phyloP scores from a whole-genome alignment of 2,888 invertebrate species.

The Phaonia tiefii region DNA sequence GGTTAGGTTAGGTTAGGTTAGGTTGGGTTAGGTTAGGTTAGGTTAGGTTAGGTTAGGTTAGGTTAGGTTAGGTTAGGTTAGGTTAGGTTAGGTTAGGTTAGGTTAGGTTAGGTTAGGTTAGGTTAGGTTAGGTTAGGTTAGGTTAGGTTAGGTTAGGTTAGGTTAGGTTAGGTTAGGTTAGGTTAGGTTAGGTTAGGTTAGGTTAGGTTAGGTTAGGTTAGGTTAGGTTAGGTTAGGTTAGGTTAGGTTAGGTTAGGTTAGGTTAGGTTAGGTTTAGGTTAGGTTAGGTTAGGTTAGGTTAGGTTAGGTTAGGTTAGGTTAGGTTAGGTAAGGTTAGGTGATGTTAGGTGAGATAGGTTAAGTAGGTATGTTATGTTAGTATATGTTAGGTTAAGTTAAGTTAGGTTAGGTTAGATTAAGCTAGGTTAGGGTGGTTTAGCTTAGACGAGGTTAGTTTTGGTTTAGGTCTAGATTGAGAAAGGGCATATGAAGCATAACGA shows the following conservation, averaged over 20 bases:
- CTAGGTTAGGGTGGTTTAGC: not conserved
- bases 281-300: not conserved
- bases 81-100: not conserved
- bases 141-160: not conserved
- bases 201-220: not conserved
- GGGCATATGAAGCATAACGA: too few species aligned
- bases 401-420: not conserved
- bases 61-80: too few species aligned
- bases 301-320: not conserved
- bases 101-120: not conserved
- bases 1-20: not conserved
- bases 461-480: too few species aligned
- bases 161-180: not conserved
- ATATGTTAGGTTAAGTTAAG: not conserved
- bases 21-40: not conserved
- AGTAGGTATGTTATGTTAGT: not conserved
- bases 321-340: not conserved
- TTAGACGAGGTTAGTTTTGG: too few species aligned
- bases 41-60: not conserved
- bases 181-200: not conserved
- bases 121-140: not conserved
- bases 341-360: not conserved
- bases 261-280: not conserved
- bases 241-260: not conserved
- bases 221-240: not conserved